Conservation (phyloP, 2,113 vertebrate species). For the Coturnix japonica region DNA sequence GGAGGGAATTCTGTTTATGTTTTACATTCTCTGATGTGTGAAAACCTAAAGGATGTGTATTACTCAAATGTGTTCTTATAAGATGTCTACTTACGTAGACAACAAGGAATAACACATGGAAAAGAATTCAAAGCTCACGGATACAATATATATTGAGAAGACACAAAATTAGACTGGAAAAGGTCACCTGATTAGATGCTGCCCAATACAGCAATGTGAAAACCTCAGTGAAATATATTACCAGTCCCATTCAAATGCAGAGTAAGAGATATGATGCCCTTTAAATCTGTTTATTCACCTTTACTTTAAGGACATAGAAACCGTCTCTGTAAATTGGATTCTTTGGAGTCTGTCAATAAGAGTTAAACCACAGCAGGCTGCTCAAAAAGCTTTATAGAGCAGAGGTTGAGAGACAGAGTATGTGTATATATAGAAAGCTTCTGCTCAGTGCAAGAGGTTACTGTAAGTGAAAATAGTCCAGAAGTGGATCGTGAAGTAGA, state of each 20-base stretch:
- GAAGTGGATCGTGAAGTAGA: background rate
- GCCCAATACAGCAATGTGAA: background rate
- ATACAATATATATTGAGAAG: background rate
- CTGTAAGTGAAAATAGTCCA: background rate
- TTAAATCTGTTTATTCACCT: slow-evolving; percentile 63
- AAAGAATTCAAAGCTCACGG: background rate
- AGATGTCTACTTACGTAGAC: background rate
- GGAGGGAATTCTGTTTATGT: background rate
- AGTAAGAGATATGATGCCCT: slow-evolving; percentile 27
- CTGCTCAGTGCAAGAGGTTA: background rate
- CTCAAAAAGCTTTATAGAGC: background rate
- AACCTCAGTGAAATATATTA: background rate
- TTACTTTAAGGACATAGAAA: slow-evolving; percentile 44
- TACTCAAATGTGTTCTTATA: background rate
- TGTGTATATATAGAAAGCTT: background rate
- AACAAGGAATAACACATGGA: background rate
- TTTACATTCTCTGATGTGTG: background rate
- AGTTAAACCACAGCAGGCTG: background rate
- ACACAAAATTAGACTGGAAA: slow-evolving; percentile 8
- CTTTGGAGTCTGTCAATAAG: slow-evolving; percentile 41
- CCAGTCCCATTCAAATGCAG: background rate
- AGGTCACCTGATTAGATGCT: slow-evolving; percentile 21
- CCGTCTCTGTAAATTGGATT: slow-evolving; percentile 35
- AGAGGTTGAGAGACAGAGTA: background rate
- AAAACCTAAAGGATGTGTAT: background rate